Evolutionary conservation across 2,888 invertebrate genomes (phyloP).

Genomic region (Lithodes maja): DNA sequence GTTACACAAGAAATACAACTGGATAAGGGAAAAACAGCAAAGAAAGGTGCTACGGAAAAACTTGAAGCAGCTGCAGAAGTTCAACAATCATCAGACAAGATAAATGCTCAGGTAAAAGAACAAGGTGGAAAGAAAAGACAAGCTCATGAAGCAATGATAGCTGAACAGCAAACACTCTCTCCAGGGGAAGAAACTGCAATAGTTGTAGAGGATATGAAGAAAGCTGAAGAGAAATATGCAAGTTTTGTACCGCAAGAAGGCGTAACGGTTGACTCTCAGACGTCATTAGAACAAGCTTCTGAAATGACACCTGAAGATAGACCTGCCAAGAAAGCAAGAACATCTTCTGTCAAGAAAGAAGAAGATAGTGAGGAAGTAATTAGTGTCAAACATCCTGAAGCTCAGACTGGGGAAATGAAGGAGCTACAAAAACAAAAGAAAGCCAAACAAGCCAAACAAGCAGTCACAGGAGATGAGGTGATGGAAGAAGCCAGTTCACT

Average conservation of each 20-base stretch:
- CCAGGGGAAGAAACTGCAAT: constrained; percentile 39
- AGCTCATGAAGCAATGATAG: constrained; percentile 38
- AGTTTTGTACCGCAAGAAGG: constrained; percentile 51
- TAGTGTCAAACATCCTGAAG: constrained; percentile 37
- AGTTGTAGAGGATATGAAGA: constrained; percentile 13
- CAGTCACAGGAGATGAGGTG: constrained; percentile 36
- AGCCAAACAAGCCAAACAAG: constrained; percentile 7
- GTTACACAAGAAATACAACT: constrained; percentile 26
- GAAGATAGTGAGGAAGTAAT: constrained; percentile 36
- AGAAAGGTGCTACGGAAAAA: constrained; percentile 33
- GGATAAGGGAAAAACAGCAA: constrained; percentile 32
- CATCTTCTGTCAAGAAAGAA: constrained; percentile 44
- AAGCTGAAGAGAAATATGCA: constrained; percentile 34
- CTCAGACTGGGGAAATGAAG: constrained; percentile 40
- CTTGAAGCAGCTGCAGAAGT: constrained; percentile 28
- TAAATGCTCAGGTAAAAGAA: constrained; percentile 74
- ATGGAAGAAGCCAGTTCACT: constrained; percentile 50
- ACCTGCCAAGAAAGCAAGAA: constrained; percentile 47
- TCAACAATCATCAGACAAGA: constrained; percentile 10
- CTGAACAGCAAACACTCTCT: constrained; percentile 41
- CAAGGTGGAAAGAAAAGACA: constrained; percentile 71
- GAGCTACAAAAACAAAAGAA: constrained; percentile 80
- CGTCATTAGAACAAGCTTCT: constrained; percentile 46
- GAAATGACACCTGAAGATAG: constrained; percentile 46
- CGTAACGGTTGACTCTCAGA: constrained; percentile 26